Evolutionary conservation across 2,113 vertebrate species (phyloP).

Genomic region (Rhabdomys dilectus): DNA sequence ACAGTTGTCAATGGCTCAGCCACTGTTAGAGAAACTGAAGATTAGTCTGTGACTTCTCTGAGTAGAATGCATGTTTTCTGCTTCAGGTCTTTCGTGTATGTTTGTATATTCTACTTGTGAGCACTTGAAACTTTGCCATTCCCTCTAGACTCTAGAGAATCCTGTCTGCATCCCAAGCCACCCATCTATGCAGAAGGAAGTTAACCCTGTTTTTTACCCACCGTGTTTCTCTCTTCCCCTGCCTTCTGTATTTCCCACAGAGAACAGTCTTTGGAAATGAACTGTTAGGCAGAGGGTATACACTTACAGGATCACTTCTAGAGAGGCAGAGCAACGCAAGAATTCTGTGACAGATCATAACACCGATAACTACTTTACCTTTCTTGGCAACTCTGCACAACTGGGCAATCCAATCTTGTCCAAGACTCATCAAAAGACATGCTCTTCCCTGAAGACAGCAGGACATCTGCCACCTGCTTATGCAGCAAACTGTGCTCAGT

Average conservation of each 20-base stretch:
- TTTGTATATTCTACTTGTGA: neutral
- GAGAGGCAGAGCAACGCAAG: neutral
- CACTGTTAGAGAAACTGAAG: neutral
- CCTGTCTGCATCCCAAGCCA: neutral
- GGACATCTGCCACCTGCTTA: neutral
- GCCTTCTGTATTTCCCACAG: neutral
- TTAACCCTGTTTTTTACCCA: neutral
- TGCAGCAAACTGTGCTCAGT: neutral
- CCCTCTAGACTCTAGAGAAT: neutral
- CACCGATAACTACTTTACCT: neutral
- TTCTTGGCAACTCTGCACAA: neutral
- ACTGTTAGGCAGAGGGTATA: neutral
- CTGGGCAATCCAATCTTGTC: neutral
- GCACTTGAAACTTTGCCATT: neutral
- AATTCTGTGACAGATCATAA: neutral
- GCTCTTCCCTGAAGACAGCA: neutral
- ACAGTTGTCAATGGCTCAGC: rapidly evolving
- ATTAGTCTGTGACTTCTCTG: neutral
- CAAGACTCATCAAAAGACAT: neutral
- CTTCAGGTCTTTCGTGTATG: neutral
- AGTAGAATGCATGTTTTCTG: neutral
- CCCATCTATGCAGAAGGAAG: neutral
- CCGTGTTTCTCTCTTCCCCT: neutral
- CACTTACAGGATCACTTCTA: neutral
- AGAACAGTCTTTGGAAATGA: neutral